Evolutionary conservation across 2,888 invertebrate genomes (phyloP).

Genomic region (Nomada lathburiana): DNA sequence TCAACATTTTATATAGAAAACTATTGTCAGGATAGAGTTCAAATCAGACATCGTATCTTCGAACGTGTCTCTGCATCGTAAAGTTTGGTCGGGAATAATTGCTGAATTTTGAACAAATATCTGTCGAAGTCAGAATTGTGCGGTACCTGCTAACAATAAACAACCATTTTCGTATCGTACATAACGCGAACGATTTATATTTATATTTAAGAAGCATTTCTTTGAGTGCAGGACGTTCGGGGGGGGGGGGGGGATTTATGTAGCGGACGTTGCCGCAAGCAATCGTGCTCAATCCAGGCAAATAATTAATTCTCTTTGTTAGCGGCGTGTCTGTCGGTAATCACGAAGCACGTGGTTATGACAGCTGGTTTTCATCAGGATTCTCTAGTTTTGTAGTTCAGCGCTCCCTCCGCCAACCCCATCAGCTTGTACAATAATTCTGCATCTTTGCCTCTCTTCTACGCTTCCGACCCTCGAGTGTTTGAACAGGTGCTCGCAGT

Average conservation of each 20-base stretch:
- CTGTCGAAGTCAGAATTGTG: neutral
- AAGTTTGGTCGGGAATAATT: no score
- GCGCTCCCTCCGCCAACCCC: conserved; percentile 13
- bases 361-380: conserved; percentile 53
- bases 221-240: conserved; percentile 16
- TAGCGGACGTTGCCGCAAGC: conserved; percentile 36
- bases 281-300: conserved; percentile 49
- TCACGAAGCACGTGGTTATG: conserved; percentile 51
- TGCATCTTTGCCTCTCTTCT: conserved; percentile 30
- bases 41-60: no score
- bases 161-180: no score
- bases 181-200: neutral
- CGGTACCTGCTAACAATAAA: neutral
- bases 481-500: conserved; percentile 8
- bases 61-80: no score
- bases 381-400: conserved; percentile 43
- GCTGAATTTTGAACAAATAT: no score
- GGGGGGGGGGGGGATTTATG: conserved; percentile 29
- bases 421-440: conserved; percentile 42
- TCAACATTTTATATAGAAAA: no score
- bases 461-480: neutral
- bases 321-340: conserved; percentile 39
- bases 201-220: conserved; percentile 30
- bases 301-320: conserved; percentile 65
- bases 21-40: no score